These are phyloP conservation scores for Xiphorhynchus elegans DNA, from an alignment of 2,113 vertebrate species.

Conservation along the genomic window DNA sequence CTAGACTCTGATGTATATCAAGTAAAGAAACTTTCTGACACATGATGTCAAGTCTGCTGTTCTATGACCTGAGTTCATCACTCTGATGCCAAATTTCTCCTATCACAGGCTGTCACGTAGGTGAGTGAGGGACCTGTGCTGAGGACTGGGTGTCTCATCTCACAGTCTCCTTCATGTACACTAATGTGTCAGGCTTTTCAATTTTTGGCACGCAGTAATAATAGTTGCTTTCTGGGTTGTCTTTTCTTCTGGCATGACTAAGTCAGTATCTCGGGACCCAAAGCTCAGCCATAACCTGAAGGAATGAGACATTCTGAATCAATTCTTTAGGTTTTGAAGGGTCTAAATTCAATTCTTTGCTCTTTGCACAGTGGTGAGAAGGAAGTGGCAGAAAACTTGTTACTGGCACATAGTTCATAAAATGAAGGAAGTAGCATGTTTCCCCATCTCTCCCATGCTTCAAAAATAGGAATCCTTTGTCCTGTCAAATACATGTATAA, in stretches of 20 bases:
- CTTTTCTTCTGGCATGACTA: neutral
- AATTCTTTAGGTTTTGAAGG: neutral
- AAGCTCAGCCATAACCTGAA: neutral
- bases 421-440: neutral
- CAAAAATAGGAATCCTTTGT: slow-evolving; percentile 5
- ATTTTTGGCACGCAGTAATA: neutral
- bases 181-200: neutral
- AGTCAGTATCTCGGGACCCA: neutral
- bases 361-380: neutral
- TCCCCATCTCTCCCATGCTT: neutral
- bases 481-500: neutral
- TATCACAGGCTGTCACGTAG: neutral
- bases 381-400: neutral
- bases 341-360: neutral
- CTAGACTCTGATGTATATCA: neutral
- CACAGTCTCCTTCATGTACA: neutral
- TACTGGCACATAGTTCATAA: neutral
- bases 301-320: neutral
- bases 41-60: neutral
- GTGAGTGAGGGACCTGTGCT: neutral
- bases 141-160: neutral
- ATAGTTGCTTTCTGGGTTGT: neutral
- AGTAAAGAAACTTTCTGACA: neutral
- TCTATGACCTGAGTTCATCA: neutral
- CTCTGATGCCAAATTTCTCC: neutral